Percentiles rank a stretch among this genome's conserved stretches.
Conservation (phyloP, 1,140 invertebrate genomes). For the Dendroctonus ponderosae region DNA sequence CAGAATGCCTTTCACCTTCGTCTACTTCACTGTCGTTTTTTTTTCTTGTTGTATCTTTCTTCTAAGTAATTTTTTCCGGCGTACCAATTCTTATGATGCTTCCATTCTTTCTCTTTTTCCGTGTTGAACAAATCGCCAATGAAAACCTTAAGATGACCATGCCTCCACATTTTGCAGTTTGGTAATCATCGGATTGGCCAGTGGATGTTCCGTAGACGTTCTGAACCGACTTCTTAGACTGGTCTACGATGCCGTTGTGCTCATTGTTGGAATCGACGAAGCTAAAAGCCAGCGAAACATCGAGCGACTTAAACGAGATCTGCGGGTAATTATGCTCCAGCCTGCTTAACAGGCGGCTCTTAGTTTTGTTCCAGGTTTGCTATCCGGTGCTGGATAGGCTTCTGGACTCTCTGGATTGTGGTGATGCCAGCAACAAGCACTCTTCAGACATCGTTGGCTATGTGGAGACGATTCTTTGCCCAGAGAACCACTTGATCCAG, state of each 20-base stretch:
- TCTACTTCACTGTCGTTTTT: too few relatives aligned
- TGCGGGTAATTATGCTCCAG: slow-evolving; percentile 55
- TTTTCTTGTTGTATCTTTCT: too few relatives aligned
- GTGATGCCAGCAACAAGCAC: slow-evolving; percentile 57
- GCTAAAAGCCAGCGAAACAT: slow-evolving; percentile 71
- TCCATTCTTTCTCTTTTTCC: too few relatives aligned
- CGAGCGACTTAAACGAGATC: slow-evolving; percentile 75
- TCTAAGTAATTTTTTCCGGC: too few relatives aligned
- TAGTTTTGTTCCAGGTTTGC: slow-evolving; percentile 54
- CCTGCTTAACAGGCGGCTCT: neutral
- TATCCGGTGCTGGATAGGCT: slow-evolving; percentile 72
- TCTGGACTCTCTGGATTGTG: slow-evolving; percentile 68
- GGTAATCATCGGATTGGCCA: slow-evolving; percentile 65
- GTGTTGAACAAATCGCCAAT: too few relatives aligned
- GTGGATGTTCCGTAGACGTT: slow-evolving; percentile 61
- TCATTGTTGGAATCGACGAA: slow-evolving; percentile 75
- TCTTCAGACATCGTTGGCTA: slow-evolving; percentile 62
- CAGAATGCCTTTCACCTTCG: too few relatives aligned
- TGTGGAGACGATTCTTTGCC: slow-evolving; percentile 64
- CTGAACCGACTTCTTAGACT: slow-evolving; percentile 65
- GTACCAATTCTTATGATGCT: too few relatives aligned
- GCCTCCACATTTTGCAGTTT: slow-evolving; percentile 53
- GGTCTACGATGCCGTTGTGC: slow-evolving; percentile 72
- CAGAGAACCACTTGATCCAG: slow-evolving; percentile 71
- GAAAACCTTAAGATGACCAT: too few relatives aligned